Evolutionary conservation across 2,797 vertebrate species (phyloP), one percentile per base, ranked within the genome.

Genomic region (Gallinago stenura): DNA sequence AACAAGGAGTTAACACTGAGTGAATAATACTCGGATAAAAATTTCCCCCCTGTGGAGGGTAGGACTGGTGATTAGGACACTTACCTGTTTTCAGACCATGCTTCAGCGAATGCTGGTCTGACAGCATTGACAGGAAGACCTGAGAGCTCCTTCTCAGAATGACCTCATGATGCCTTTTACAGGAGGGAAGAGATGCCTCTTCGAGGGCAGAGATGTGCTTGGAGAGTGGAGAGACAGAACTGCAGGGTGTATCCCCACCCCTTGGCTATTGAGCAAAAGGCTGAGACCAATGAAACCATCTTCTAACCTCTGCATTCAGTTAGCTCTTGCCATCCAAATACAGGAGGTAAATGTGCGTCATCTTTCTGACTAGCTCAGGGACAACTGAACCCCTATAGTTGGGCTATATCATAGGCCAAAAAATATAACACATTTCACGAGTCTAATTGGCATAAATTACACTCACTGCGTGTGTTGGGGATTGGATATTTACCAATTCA

Each of bases 381-480:
- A 61, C 10, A 58, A 15, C 20, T 26, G 30, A 87, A 33, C 5
- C 12, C 46, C 30, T 21, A 8, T 17, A 62, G 14, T 24, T 72
- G 72, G 82, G 54, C 54, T 57, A 6, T 53, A 6, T 53, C 1
- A 2, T 0, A 37, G 54, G 14, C 24, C 41, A 85, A 53, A 96
- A 76, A 53, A 69, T n/a, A 58, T 39, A 72, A 80, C 33, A 57
- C 6, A 25, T 94, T 91, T 85, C 71, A 72, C 3, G 3, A 51
- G 26, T 83, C 62, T 89, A 62, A 58, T 54, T 83, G 75, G 57
- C n/a, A 80, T 65, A 61, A 93, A 58, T 87, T 85, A 85, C 26
- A 65, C 22, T 53, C 76, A 43, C 68, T 83, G 60, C 20, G 6
- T 43, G 28, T 43, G 37, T 7, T 50, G 5, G 56, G 22, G 9